phyloP scores from a whole-genome alignment of 2,797 vertebrate genomes.

The Euphonia xanthogaster region DNA sequence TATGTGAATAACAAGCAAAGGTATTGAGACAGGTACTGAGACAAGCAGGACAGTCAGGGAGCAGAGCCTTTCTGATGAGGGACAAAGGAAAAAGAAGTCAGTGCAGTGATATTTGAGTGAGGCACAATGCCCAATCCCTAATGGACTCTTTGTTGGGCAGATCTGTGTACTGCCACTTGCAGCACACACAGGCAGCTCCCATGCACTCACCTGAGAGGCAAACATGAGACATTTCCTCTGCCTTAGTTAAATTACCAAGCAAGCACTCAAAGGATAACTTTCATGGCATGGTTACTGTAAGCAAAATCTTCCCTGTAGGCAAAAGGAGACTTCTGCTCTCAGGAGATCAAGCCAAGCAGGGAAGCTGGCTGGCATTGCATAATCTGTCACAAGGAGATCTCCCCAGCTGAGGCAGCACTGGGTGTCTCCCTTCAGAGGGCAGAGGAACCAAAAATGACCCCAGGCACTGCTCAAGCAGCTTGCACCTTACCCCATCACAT shows the following conservation, averaged over 20 bases:
- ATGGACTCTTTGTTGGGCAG: neutral
- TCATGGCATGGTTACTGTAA: neutral
- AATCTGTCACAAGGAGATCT: neutral
- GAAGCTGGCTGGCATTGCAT: neutral
- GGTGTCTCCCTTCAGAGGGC: neutral
- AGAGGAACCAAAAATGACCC: constrained; percentile 5
- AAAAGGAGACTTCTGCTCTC: neutral
- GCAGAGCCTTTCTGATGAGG: neutral
- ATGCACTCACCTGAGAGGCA: neutral
- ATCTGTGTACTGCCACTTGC: rapidly evolving
- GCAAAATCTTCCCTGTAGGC: neutral
- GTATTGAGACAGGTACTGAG: neutral
- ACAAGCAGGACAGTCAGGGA: neutral
- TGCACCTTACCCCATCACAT: constrained; percentile 20
- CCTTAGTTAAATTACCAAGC: neutral
- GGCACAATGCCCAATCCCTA: neutral
- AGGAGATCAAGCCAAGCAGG: neutral
- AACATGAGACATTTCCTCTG: neutral
- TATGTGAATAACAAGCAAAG: neutral
- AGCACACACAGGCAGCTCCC: neutral
- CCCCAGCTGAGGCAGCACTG: neutral
- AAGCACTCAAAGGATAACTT: neutral
- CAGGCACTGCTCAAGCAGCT: neutral
- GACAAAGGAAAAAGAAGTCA: neutral
- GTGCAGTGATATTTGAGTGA: neutral